Evolutionary conservation across 2,888 invertebrate genomes (phyloP).

Genomic region (Hypselothyrea guttata): DNA sequence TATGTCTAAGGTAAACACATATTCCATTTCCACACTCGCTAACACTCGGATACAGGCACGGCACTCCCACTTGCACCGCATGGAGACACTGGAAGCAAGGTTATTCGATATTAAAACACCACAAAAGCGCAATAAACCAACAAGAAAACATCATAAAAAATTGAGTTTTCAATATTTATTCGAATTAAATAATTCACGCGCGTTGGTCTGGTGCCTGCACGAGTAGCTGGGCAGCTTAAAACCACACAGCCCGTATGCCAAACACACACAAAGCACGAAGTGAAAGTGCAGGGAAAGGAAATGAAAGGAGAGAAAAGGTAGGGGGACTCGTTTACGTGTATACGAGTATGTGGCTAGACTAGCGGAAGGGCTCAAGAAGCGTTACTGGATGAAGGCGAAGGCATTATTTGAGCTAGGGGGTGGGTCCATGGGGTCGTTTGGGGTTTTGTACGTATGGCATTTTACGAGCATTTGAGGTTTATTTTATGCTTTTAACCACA

Average conservation of each 20-base stretch:
- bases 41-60: background rate
- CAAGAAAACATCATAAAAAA: constrained; percentile 72
- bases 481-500: constrained; percentile 65
- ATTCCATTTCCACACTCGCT: constrained; percentile 5
- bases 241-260: constrained; percentile 33
- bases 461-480: constrained; percentile 74
- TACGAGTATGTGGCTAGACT: constrained; percentile 43
- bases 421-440: constrained; percentile 22
- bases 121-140: constrained; percentile 73
- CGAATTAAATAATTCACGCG: constrained; percentile 74
- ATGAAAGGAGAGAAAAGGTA: background rate
- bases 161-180: constrained; percentile 74
- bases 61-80: background rate
- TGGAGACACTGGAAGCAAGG: constrained; percentile 45
- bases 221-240: constrained; percentile 37
- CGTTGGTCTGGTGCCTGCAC: constrained; percentile 27
- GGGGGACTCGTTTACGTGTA: background rate
- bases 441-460: constrained; percentile 45
- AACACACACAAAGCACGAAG: constrained; percentile 5
- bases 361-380: constrained; percentile 58
- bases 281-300: too few species aligned
- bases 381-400: constrained; percentile 18
- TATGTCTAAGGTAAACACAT: too few species aligned
- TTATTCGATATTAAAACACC: constrained; percentile 64
- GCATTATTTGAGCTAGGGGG: constrained; percentile 5